Evolutionary conservation across 2,888 invertebrate genomes (phyloP).

Genomic region (Suillia variegata): DNA sequence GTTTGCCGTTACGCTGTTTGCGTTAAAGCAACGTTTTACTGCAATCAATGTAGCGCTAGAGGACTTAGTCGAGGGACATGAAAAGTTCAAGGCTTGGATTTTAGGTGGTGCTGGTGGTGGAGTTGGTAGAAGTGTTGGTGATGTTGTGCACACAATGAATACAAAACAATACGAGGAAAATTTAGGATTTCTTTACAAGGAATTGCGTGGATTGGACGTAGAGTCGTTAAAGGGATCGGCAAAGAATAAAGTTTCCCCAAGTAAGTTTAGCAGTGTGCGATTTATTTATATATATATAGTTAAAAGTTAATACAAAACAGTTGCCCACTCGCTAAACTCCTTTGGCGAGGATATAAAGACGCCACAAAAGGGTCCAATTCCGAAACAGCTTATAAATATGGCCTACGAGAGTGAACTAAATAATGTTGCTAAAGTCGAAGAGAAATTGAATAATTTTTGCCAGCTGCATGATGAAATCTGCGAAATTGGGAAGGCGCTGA

Average conservation of each 20-base stretch:
- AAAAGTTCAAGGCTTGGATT: slow-evolving; percentile 40
- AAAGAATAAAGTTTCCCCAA: slow-evolving; percentile 40
- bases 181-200: slow-evolving; percentile 44
- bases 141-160: not conserved
- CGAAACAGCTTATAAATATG: slow-evolving; percentile 35
- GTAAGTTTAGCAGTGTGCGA: slow-evolving; percentile 37
- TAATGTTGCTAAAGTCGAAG: slow-evolving; percentile 53
- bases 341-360: slow-evolving; percentile 42
- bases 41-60: slow-evolving; percentile 46
- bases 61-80: slow-evolving; percentile 47
- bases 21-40: slow-evolving; percentile 54
- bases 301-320: slow-evolving; percentile 23
- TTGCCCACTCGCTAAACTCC: slow-evolving; percentile 44
- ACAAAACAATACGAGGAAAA: slow-evolving; percentile 37
- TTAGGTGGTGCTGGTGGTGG: slow-evolving; percentile 11
- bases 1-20: slow-evolving; percentile 55
- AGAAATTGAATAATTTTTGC: slow-evolving; percentile 57
- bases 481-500: slow-evolving; percentile 58
- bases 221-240: slow-evolving; percentile 35
- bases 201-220: slow-evolving; percentile 40
- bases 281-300: too few species aligned
- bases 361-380: slow-evolving; percentile 26
- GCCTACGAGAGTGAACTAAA: slow-evolving; percentile 48
- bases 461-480: slow-evolving; percentile 61
- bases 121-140: too few species aligned